Evolutionary conservation across 2,888 invertebrate genomes (phyloP), one percentile per base, ranked within the genome.

Genomic region (Phoenoteleia sp.): DNA sequence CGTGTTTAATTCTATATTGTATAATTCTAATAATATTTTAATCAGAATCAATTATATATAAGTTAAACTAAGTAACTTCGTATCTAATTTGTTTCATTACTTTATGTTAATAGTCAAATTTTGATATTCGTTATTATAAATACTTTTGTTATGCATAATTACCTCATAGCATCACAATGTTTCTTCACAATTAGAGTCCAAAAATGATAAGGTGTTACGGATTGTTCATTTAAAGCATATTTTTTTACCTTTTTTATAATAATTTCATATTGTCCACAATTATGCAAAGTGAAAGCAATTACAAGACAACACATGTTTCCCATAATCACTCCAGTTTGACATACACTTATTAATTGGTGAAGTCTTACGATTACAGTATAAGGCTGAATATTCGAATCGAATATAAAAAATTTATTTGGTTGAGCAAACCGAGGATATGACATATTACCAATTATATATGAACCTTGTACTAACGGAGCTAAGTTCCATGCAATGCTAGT

Each of bases 301-400:
- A 71, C 45, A 13, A 71, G 5, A 21, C 71, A 47, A 7, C 71
- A 72, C 58, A 72, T 72, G 19, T 72, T 72, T 19, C 25, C 58
- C 71, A 72, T 60, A 47, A 72, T 58, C 0, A 72, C 21, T 23
- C 71, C 71, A 13, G 21, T 36, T 17, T 72, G 71, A 13, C 21
- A 21, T 47, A 47, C n/a, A 29, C 58, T 47, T 2, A 33, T 11
- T 0, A 72, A 47, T 15, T 72, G 71, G 23, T 72, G 58, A 0
- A 72, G 0, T 58, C 58, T 54, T 17, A 72, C 71, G 17, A 27
- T 33, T n/a, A 13, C 17, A 1, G 15, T n/a, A 13, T 23, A 13
- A 29, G 3, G 71, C 47, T 23, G n/a, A 13, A 27, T 5, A 6
- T 19, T 17, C 1, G 71, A 60, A 33, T 72, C 58, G 33, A 72